Conservation (phyloP, 2,113 vertebrate genomes). For the Chrysemys picta region DNA sequence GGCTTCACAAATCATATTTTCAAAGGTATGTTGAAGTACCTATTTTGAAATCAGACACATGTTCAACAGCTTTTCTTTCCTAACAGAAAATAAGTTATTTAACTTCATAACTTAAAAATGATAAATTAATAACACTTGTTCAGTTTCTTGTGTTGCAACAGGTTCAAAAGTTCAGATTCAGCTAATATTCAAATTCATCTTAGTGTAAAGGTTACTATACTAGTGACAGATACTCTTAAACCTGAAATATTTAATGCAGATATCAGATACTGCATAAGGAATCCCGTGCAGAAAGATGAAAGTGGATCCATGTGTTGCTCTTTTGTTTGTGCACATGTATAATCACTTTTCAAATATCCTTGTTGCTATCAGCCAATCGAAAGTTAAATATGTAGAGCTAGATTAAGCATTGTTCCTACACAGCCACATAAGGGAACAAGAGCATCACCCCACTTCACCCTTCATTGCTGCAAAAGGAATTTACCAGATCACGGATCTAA, state of each 20-base stretch:
- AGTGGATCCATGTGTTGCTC: not conserved
- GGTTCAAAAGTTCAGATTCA: slow-evolving; percentile 79
- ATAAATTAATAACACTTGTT: slow-evolving; percentile 76
- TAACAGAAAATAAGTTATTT: slow-evolving; percentile 74
- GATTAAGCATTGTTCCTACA: not conserved
- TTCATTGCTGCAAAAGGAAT: not conserved
- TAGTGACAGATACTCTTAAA: slow-evolving; percentile 60
- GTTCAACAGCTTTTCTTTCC: slow-evolving; percentile 71
- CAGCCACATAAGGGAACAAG: not conserved
- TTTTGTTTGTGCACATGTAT: slow-evolving; percentile 48
- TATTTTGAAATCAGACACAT: slow-evolving; percentile 69
- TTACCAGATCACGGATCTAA: not conserved
- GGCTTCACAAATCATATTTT: slow-evolving; percentile 76
- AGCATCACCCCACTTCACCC: not conserved
- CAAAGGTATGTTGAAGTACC: slow-evolving; percentile 64
- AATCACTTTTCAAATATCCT: slow-evolving; percentile 21
- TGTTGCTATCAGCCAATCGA: not conserved
- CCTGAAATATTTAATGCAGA: slow-evolving; percentile 57
- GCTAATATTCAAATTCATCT: slow-evolving; percentile 65
- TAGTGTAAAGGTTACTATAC: slow-evolving; percentile 30
- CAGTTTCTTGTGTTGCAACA: slow-evolving; percentile 69
- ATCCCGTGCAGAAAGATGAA: slow-evolving; percentile 1
- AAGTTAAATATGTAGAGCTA: not conserved
- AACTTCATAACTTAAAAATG: slow-evolving; percentile 76
- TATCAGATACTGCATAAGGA: slow-evolving; percentile 35